phyloP scores from a whole-genome alignment of 23 tunicate genomes.

The Corella eumyota region DNA sequence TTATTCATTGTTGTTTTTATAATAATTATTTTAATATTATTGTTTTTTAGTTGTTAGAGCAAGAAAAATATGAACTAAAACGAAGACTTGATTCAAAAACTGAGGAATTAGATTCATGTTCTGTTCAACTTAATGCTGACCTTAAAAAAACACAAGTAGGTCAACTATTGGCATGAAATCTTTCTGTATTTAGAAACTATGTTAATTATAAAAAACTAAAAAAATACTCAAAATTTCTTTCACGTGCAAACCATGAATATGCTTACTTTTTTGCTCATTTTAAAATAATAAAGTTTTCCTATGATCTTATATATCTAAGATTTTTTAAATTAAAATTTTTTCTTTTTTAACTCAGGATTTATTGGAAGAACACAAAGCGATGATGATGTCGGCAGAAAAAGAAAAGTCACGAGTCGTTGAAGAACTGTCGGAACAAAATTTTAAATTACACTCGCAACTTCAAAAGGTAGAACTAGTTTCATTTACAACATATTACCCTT shows the following conservation, averaged over 20 bases:
- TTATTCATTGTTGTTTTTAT: no score
- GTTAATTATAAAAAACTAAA: no score
- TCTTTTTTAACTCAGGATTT: constrained; percentile 34
- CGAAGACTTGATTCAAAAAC: constrained; percentile 32
- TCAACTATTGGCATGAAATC: neutral
- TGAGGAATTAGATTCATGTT: constrained; percentile 25
- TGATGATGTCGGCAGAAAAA: constrained; percentile 44
- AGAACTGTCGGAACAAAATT: constrained; percentile 46
- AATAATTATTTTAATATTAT: neutral
- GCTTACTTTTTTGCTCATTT: neutral
- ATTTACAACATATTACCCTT: no score
- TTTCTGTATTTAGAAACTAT: no score
- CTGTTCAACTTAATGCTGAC: constrained; percentile 36
- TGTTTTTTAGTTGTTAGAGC: constrained; percentile 29
- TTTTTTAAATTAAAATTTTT: no score
- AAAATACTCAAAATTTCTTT: no score
- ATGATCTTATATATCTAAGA: no score
- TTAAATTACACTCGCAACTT: constrained; percentile 35
- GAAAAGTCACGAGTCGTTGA: constrained; percentile 49
- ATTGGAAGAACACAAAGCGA: constrained; percentile 28
- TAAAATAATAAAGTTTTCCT: no score
- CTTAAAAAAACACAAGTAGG: constrained; percentile 37
- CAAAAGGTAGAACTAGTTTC: no score
- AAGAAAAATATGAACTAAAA: constrained; percentile 45
- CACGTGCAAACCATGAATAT: neutral